A percentile compares a stretch with the other conserved stretches of the same genome.
Evolutionary conservation across 1,140 invertebrate species (phyloP).

Genomic region (Bactericera cockerelli): DNA sequence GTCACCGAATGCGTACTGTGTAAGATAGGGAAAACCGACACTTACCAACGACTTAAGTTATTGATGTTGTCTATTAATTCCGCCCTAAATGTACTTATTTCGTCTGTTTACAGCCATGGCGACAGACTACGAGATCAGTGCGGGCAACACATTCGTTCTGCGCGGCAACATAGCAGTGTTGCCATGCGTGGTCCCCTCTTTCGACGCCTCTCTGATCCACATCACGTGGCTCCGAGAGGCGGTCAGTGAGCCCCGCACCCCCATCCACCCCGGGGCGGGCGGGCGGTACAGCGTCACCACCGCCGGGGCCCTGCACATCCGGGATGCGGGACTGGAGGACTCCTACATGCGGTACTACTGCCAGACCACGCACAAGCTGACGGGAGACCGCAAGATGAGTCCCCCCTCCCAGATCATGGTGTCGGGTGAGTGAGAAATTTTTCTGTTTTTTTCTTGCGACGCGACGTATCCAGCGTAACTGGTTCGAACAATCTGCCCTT

Average conservation of each 20-base stretch:
- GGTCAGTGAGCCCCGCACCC: constrained; percentile 13
- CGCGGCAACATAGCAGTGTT: constrained; percentile 36
- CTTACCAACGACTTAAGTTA: too few species aligned
- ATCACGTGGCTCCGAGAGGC: constrained; percentile 30
- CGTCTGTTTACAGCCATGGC: constrained; percentile 23
- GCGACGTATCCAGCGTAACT: too few species aligned
- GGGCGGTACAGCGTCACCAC: constrained; percentile 35
- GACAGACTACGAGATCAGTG: constrained; percentile 29
- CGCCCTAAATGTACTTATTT: neutral
- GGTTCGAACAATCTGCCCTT: too few species aligned
- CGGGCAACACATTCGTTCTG: constrained; percentile 32
- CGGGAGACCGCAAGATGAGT: constrained; percentile 50
- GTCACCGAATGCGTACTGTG: too few species aligned
- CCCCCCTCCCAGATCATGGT: constrained; percentile 48
- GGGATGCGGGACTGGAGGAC: constrained; percentile 47
- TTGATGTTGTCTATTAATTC: too few species aligned
- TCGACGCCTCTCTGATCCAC: constrained; percentile 15
- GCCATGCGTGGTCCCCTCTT: constrained; percentile 33
- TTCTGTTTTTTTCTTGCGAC: too few species aligned
- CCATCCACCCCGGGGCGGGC: constrained; percentile 22
- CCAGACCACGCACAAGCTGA: constrained; percentile 52
- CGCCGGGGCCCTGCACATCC: constrained; percentile 52
- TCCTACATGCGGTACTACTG: constrained; percentile 50
- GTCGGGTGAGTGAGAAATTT: constrained; percentile 38
- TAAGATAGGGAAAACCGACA: too few species aligned